These are phyloP conservation scores for Conops quadrifasciatus DNA, from an alignment of 2,888 invertebrate species.

Conservation along the genomic window DNA sequence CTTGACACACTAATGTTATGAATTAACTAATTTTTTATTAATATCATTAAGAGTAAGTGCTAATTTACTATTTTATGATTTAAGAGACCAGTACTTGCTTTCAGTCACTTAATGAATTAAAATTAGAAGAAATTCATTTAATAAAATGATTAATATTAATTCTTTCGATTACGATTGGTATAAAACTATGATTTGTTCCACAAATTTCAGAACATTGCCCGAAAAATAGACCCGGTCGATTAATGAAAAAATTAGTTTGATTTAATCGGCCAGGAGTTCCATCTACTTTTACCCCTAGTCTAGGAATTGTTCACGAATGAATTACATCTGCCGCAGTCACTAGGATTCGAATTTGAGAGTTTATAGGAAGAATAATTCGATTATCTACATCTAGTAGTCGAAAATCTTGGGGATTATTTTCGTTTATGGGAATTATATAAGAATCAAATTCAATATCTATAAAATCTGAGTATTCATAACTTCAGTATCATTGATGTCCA, in stretches of 20 bases:
- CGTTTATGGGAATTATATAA: constrained; percentile 69
- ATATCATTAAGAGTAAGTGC: constrained; percentile 73
- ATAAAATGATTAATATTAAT: constrained; percentile 68
- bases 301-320: constrained; percentile 72
- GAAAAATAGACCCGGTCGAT: constrained; percentile 73
- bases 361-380: constrained; percentile 69
- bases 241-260: constrained; percentile 71
- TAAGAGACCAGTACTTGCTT: constrained; percentile 77
- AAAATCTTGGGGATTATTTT: constrained; percentile 65
- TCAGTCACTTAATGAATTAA: constrained; percentile 73
- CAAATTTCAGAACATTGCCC: constrained; percentile 86
- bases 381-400: constrained; percentile 74
- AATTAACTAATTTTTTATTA: constrained; percentile 68
- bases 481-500: constrained; percentile 75
- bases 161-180: constrained; percentile 76
- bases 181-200: constrained; percentile 82
- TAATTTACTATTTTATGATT: constrained; percentile 73
- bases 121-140: constrained; percentile 67
- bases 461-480: constrained; percentile 73
- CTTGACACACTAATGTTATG: constrained; percentile 74
- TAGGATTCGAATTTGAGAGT: constrained; percentile 72
- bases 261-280: constrained; percentile 74
- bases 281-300: constrained; percentile 65
- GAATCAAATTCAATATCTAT: constrained; percentile 71
- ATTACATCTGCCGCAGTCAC: constrained; percentile 72